A percentile compares a stretch with the other conserved stretches of the same genome.
Evolutionary conservation across 1,140 invertebrate species (phyloP).

Genomic region (Pseudachorutes palmiensis): DNA sequence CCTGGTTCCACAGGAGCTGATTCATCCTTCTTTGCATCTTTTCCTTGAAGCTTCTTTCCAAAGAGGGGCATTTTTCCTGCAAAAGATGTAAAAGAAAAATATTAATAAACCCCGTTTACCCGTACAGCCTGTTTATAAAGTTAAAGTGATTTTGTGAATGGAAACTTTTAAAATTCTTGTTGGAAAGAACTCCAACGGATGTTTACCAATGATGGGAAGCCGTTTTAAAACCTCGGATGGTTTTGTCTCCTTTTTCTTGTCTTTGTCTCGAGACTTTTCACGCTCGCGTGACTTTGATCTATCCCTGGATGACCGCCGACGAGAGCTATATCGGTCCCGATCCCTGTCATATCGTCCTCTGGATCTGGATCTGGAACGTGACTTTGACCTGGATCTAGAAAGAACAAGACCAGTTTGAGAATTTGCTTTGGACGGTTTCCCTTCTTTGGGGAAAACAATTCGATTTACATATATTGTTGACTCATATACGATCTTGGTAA

Average conservation of each 20-base stretch:
- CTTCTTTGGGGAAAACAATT: conserved; percentile 2
- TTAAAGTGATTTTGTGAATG: too few relatives aligned
- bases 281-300: conserved; percentile 15
- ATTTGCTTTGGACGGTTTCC: neutral
- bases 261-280: conserved; percentile 9
- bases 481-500: conserved; percentile 2
- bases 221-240: conserved; percentile 8
- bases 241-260: conserved; percentile 17
- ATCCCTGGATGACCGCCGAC: conserved; percentile 12
- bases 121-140: neutral
- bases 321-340: conserved; percentile 15
- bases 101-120: neutral
- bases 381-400: conserved; percentile 18
- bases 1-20: neutral
- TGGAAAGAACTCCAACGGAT: too few relatives aligned
- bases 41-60: neutral
- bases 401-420: neutral
- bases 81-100: neutral
- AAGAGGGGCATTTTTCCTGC: neutral
- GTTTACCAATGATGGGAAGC: conserved; percentile 36
- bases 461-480: neutral
- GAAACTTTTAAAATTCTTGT: too few relatives aligned
- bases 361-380: conserved; percentile 30
- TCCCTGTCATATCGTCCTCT: conserved; percentile 21
- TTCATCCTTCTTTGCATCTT: conserved; percentile 2